Evolutionary conservation across 2,888 invertebrate species (phyloP), one percentile per base, ranked within the genome.

Genomic region (Phorcus lineatus): DNA sequence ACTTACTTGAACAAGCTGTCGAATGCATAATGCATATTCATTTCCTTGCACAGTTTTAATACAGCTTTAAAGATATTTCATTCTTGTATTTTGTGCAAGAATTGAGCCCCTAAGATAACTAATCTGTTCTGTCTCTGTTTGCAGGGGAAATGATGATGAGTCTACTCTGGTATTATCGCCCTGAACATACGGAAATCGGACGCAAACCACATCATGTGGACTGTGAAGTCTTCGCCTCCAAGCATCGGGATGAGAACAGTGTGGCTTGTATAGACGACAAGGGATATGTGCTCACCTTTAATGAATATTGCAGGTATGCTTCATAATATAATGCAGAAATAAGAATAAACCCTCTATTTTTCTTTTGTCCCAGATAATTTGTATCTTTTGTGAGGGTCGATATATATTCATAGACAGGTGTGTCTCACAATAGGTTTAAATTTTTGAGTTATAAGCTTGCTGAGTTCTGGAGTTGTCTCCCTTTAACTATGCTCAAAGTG

Each of bases 191-290:
- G 19, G 98, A 98, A 91, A 84, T 87, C 91, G 98, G 98, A 31
- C 95, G 97, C 47, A 95, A 95, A 90, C 95, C 95, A 19, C 95
- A 95, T 76, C 97, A 98, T 93, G 96, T 96, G 91, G 95, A 96
- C 16, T 97, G 97, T 92, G 99, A 99, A 94, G 96, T 99, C 81
- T 99, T 98, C 94, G 98, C 99, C 67, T 98, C 98, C 28, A 95
- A 97, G 81, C 99, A 99, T 94, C 95, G 97, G 83, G 99, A 99
- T 94, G 97, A 97, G 86, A 97, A 98, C 94, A 97, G 97, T 90
- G 98, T 98, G 81, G 98, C 98, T 81, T 98, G 98, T 93, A 98
- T 99, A 91, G 99, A 99, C 93, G 99, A 99, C 94, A 97, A 97
- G 94, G 98, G 98, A 94, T 98, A 97, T 94, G 98, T 99, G 84